These are phyloP conservation scores for Scaptomyza parva DNA, from an alignment of 2,888 invertebrate species.

Conservation along the genomic window DNA sequence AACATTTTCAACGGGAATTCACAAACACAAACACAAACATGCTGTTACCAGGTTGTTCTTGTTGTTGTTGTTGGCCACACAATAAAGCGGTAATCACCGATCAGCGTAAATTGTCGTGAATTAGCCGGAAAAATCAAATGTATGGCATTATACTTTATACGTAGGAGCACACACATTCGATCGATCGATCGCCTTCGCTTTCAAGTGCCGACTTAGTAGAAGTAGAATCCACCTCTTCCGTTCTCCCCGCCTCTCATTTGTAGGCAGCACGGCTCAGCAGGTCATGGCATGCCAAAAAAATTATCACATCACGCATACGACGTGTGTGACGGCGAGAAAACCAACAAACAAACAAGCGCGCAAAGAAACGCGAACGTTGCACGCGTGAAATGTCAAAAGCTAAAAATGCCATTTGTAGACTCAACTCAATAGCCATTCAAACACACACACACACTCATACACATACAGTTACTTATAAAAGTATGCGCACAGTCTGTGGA, in stretches of 20 bases:
- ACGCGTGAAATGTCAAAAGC: conserved; percentile 81
- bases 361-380: conserved; percentile 40
- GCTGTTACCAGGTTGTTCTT: conserved; percentile 13
- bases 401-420: conserved; percentile 75
- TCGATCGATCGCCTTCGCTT: conserved; percentile 44
- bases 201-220: conserved; percentile 59
- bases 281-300: conserved; percentile 70
- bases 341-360: conserved; percentile 10
- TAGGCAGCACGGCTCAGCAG: no score
- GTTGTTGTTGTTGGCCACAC: background rate
- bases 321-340: conserved; percentile 58
- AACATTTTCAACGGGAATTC: conserved; percentile 31
- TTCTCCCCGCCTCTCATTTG: no score
- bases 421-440: conserved; percentile 11
- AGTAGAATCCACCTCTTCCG: conserved; percentile 1
- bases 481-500: background rate
- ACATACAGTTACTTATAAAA: conserved; percentile 4
- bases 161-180: conserved; percentile 12
- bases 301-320: conserved; percentile 81
- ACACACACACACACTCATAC: conserved; percentile 1
- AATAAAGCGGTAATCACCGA: conserved; percentile 65
- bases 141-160: conserved; percentile 58
- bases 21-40: no score
- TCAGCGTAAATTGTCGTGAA: conserved; percentile 75
- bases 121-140: conserved; percentile 63